Percentiles rank a stretch among this genome's conserved stretches.
These are phyloP conservation scores for Cossypha niveicapilla DNA, from an alignment of 2,797 vertebrate genomes.

Conservation along the genomic window DNA sequence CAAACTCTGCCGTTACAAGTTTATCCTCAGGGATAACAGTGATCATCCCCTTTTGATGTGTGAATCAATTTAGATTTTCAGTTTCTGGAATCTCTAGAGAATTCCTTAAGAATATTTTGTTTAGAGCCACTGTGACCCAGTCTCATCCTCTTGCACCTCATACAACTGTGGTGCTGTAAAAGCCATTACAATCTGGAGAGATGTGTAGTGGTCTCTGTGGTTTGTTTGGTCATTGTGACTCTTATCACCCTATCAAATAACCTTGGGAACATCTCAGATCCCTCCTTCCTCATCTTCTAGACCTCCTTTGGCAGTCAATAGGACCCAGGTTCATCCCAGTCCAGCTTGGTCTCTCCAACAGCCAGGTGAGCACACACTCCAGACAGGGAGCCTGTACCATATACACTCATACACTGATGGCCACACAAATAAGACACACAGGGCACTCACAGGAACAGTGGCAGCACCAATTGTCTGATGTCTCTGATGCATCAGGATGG, in stretches of 20 bases:
- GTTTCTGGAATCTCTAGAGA: not conserved
- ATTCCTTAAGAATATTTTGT: not conserved
- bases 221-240: not conserved
- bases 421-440: not conserved
- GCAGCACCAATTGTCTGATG: not conserved
- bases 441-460: not conserved
- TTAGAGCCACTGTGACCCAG: not conserved
- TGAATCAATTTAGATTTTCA: not conserved
- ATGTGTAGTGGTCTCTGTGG: not conserved
- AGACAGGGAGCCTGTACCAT: not conserved
- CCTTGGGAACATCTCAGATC: not conserved
- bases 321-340: not conserved
- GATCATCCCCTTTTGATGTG: not conserved
- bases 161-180: not conserved
- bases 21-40: not conserved
- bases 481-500: not conserved
- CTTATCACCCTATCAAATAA: not conserved
- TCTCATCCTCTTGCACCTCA: not conserved
- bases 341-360: not conserved
- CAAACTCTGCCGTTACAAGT: not conserved
- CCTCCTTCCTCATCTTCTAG: not conserved
- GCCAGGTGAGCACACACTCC: not conserved
- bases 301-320: not conserved
- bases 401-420: rapidly evolving
- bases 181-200: not conserved